Percentiles rank a stretch among this genome's conserved stretches.
Evolutionary conservation across 2,888 invertebrate genomes (phyloP).

Genomic region (Trimorus sp.): DNA sequence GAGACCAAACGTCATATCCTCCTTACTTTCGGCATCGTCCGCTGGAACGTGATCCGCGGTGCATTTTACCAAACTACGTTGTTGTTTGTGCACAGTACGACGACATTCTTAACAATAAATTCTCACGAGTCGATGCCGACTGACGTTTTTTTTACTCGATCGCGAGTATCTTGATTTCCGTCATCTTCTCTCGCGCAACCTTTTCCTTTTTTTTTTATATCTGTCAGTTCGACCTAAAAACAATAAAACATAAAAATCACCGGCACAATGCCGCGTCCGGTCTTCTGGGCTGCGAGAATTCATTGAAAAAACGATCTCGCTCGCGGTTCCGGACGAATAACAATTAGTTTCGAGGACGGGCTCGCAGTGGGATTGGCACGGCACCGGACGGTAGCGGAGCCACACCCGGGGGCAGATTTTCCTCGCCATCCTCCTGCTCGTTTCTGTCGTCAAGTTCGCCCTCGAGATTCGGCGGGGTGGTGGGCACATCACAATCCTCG

Average conservation of each 20-base stretch:
- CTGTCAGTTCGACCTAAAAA: background rate
- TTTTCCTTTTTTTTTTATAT: too few relatives aligned
- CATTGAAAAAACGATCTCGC: slow-evolving; percentile 46
- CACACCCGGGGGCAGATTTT: slow-evolving; percentile 80
- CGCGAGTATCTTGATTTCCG: too few relatives aligned
- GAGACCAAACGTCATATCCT: slow-evolving; percentile 47
- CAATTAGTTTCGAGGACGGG: slow-evolving; percentile 76
- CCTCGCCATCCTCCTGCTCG: slow-evolving; percentile 80
- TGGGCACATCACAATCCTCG: slow-evolving; percentile 93
- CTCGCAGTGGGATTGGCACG: slow-evolving; percentile 76
- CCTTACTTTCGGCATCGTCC: slow-evolving; percentile 19
- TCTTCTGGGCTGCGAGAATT: slow-evolving; percentile 27
- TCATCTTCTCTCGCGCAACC: too few relatives aligned
- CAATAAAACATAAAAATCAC: background rate
- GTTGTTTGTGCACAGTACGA: too few relatives aligned
- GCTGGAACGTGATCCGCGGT: too few relatives aligned
- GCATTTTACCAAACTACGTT: too few relatives aligned
- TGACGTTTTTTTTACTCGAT: too few relatives aligned
- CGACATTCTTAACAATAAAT: too few relatives aligned
- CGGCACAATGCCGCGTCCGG: slow-evolving; percentile 24
- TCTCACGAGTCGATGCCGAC: too few relatives aligned
- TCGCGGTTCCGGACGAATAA: slow-evolving; percentile 31
- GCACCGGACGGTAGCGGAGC: slow-evolving; percentile 79
- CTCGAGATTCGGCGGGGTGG: slow-evolving; percentile 85
- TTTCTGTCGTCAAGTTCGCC: slow-evolving; percentile 78